Conservation (phyloP, 2,888 invertebrate species). For the Marasmarcha lunaedactyla region DNA sequence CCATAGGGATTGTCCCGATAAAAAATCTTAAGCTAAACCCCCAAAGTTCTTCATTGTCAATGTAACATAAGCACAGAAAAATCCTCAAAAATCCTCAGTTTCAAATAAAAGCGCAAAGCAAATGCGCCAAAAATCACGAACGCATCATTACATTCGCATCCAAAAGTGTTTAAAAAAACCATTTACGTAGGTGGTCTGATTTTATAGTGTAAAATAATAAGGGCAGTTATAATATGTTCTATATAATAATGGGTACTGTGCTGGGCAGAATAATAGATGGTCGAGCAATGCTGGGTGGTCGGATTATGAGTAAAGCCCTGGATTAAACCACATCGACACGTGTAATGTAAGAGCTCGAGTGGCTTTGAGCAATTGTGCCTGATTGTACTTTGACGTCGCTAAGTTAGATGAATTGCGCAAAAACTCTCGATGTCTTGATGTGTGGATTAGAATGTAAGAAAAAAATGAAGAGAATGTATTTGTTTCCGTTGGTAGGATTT, state of each 20-base stretch:
- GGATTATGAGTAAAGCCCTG: conserved; percentile 54
- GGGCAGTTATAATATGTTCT: conserved; percentile 51
- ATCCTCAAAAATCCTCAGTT: neutral
- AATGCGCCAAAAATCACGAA: conserved; percentile 55
- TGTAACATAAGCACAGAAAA: too few species aligned
- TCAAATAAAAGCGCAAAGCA: neutral
- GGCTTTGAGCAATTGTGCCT: conserved; percentile 46
- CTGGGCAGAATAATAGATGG: conserved; percentile 48
- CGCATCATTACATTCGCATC: conserved; percentile 56
- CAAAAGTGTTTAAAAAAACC: conserved; percentile 34
- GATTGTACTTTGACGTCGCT: conserved; percentile 24
- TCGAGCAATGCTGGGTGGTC: conserved; percentile 53
- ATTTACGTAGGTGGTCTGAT: conserved; percentile 54
- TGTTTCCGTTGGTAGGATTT: too few species aligned
- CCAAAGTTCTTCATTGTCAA: too few species aligned
- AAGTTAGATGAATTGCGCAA: conserved; percentile 15
- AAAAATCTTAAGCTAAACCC: too few species aligned
- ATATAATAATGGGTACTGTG: conserved; percentile 57
- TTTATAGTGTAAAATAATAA: conserved; percentile 59
- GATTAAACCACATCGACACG: conserved; percentile 64
- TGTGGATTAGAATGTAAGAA: too few species aligned
- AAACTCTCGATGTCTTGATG: too few species aligned
- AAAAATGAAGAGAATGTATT: too few species aligned
- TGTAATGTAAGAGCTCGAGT: conserved; percentile 48
- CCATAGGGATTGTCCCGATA: too few species aligned